phyloP scores from a whole-genome alignment of 2,113 vertebrate genomes.

The Steatornis caripensis region DNA sequence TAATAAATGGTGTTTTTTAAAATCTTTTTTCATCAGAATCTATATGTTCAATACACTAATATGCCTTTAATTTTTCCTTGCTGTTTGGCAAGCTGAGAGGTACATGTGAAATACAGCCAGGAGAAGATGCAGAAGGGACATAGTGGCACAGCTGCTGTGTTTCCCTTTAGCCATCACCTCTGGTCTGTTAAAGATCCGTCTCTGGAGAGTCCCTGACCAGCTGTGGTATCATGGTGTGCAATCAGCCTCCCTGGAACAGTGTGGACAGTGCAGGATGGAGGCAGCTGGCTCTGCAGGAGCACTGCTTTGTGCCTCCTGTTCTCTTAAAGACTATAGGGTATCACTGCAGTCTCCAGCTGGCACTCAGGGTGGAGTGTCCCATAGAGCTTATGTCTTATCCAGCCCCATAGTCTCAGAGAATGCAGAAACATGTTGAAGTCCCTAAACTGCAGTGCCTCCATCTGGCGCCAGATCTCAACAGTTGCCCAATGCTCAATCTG shows the following conservation, averaged over 20 bases:
- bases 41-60: neutral
- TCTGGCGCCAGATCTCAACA: neutral
- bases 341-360: neutral
- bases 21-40: neutral
- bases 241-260: neutral
- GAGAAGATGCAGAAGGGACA: neutral
- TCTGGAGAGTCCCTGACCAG: neutral
- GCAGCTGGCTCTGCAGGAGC: neutral
- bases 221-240: accelerated
- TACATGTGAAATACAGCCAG: neutral
- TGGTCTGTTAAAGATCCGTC: neutral
- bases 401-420: neutral
- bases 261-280: neutral
- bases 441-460: neutral
- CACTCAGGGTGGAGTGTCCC: neutral
- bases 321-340: neutral
- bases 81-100: neutral
- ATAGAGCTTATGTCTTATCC: neutral
- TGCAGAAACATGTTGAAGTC: neutral
- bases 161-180: neutral
- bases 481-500: accelerated
- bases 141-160: neutral
- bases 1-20: constrained; percentile 26
- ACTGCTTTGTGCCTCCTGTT: neutral
- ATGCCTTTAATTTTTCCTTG: neutral